Evolutionary conservation across 2,113 vertebrate genomes (phyloP), one percentile per base, ranked within the genome.

Genomic region (Xiphophorus maculatus): DNA sequence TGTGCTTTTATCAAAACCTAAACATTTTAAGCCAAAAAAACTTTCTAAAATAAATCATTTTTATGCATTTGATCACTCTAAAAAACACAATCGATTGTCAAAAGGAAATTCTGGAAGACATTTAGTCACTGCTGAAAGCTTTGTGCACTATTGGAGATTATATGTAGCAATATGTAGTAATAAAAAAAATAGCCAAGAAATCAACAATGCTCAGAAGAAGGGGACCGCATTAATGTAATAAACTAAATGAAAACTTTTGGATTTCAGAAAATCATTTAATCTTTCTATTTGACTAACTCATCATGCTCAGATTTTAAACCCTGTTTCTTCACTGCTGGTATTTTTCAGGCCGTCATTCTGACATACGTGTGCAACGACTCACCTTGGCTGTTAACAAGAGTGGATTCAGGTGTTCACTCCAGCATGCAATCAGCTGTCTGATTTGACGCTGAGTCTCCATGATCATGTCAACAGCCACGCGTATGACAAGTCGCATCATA

Each of bases 361-460:
- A 84, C 54, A 51, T 35, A 66, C 83, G 64, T 48, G 72, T 73
- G 82, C 83, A 63, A 10, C 73, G 76, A 84, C 79, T 92, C 84
- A 80, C 87, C 76, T 85, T 76, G 51, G 74, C 84, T 35, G 79
- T 44, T 82, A 83, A 87, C 84, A 76, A 79, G 87, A 70, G 51
- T 69, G 74, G 79, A 84, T 85, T 69, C 85, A 87, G 84, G 79
- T 90, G 88, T 91, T 87, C 83, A 86, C 80, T 82, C 58, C 72
- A 79, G 83, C 76, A 84, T 78, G 78, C 84, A 80, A 87, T 89
- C 87, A 87, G 35, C 84, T 89, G 90, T 90, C 88, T 66, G 28
- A 69, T 70, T 71, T 87, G 90, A 89, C 87, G 84, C 79, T 66
- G 83, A 89, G 86, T 84, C 82, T 77, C 68, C 79, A 51, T 82